A percentile compares a stretch with the other conserved stretches of the same genome.
phyloP scores from a whole-genome alignment of 2,113 vertebrate species.

The Clarias magur region DNA sequence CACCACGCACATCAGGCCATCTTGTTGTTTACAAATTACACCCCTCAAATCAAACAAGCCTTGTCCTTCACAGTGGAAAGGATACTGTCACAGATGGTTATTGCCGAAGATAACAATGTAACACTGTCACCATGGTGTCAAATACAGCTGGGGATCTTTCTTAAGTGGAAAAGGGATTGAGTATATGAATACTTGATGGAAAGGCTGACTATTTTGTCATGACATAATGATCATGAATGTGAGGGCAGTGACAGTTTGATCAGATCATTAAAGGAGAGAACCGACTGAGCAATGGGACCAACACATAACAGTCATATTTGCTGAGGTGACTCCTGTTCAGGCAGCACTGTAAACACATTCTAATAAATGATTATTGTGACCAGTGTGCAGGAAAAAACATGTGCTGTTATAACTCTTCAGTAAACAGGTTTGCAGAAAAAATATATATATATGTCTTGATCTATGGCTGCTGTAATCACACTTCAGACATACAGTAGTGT shows the following conservation, averaged over 20 bases:
- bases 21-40: conserved; percentile 50
- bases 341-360: neutral
- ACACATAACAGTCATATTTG: neutral
- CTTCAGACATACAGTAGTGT: neutral
- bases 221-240: conserved; percentile 33
- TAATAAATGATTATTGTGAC: neutral
- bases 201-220: conserved; percentile 33
- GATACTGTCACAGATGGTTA: conserved; percentile 36
- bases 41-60: conserved; percentile 46
- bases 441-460: neutral
- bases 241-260: conserved; percentile 40
- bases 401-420: neutral
- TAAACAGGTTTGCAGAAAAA: neutral
- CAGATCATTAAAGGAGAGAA: neutral
- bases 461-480: neutral
- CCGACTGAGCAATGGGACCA: neutral
- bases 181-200: conserved; percentile 37
- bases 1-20: conserved; percentile 27
- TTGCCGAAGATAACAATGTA: conserved; percentile 35
- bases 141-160: conserved; percentile 17
- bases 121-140: conserved; percentile 23
- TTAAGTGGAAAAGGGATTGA: conserved; percentile 33
- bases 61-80: conserved; percentile 35
- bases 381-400: neutral
- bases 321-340: neutral